phyloP scores from a whole-genome alignment of 92 coral and sea anemone species.

The Metridium senile region DNA sequence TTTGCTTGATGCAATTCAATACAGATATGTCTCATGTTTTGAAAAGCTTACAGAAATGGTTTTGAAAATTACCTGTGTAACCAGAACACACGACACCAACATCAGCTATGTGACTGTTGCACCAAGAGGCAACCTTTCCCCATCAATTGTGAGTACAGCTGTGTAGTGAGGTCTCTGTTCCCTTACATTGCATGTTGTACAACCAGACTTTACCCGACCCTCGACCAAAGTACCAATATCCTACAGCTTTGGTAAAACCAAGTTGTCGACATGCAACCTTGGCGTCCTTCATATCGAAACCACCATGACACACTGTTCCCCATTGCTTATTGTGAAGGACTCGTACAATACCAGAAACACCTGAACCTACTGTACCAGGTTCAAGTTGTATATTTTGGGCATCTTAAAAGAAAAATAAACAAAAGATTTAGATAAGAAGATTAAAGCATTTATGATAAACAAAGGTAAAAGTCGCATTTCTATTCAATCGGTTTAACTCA shows the following conservation, averaged over 20 bases:
- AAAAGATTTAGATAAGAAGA: background rate
- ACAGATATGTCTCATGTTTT: too few relatives aligned
- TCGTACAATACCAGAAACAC: background rate
- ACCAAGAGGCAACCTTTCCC: background rate
- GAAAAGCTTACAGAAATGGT: background rate
- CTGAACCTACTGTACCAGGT: background rate
- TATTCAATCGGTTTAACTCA: too few relatives aligned
- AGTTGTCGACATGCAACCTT: constrained; percentile 1
- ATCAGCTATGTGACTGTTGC: constrained; percentile 1
- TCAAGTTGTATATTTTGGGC: background rate
- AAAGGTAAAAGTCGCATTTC: too few relatives aligned
- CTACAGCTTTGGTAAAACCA: constrained; percentile 1
- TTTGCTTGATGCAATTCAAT: too few relatives aligned
- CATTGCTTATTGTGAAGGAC: background rate
- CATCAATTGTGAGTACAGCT: background rate
- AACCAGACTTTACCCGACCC: background rate
- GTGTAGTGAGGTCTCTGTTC: constrained; percentile 2
- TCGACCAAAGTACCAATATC: background rate
- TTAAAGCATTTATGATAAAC: background rate
- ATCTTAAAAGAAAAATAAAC: background rate
- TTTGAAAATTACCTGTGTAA: background rate
- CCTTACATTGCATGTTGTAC: background rate
- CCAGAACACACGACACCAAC: constrained; percentile 8
- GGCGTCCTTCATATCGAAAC: constrained; percentile 5
- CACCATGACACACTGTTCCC: constrained; percentile 16